A percentile compares a stretch with the other conserved stretches of the same genome.
These are phyloP conservation scores for Trichosurus vulpecula DNA, from an alignment of 2,797 vertebrate genomes.

Conservation along the genomic window DNA sequence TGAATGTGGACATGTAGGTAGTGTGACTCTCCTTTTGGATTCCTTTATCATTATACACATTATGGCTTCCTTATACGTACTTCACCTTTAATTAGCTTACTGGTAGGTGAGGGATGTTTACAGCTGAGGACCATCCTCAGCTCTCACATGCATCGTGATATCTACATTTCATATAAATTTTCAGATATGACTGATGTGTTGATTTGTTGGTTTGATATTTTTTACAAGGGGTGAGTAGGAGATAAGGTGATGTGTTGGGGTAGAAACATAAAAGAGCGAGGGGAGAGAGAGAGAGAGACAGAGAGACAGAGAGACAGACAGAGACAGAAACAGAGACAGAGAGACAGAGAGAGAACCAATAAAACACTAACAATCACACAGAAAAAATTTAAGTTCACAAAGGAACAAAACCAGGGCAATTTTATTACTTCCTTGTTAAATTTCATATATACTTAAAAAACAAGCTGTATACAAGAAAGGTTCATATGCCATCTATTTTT, in stretches of 20 bases:
- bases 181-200: neutral
- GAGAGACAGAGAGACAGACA: no score
- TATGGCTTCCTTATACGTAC: neutral
- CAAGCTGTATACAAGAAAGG: neutral
- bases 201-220: neutral
- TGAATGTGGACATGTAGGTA: neutral
- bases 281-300: no score
- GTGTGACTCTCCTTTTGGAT: neutral
- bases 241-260: neutral
- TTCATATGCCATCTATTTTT: neutral
- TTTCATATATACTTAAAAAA: neutral
- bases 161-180: neutral
- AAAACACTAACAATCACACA: neutral
- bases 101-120: neutral
- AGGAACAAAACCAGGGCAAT: neutral
- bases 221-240: neutral
- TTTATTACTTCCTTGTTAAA: neutral
- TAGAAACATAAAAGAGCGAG: neutral
- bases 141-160: neutral
- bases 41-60: neutral
- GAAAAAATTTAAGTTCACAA: neutral
- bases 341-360: neutral
- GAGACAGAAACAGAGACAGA: no score
- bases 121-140: neutral
- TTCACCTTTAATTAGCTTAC: neutral